These are phyloP conservation scores for Clinocottus analis DNA, from an alignment of 2,113 vertebrate genomes.

Conservation along the genomic window DNA sequence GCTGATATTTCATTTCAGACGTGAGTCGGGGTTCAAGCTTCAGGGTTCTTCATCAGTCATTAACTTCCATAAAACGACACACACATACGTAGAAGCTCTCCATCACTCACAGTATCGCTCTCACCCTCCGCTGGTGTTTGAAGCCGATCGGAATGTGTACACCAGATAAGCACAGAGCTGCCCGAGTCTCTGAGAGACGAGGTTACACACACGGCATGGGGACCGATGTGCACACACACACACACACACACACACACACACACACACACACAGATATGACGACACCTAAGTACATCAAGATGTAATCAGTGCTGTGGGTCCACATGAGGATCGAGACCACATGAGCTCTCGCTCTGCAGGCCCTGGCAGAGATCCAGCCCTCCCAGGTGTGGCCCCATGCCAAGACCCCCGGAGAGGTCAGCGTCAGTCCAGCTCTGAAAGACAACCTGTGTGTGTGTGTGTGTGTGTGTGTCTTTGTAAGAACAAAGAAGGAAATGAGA, in stretches of 20 bases:
- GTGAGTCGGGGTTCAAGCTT: neutral
- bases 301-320: conserved; percentile 51
- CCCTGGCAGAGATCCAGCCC: conserved; percentile 23
- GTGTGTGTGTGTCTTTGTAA: neutral
- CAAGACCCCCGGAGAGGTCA: conserved; percentile 49
- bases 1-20: neutral
- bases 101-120: conserved; percentile 11
- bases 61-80: neutral
- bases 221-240: neutral
- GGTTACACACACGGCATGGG: conserved; percentile 44
- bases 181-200: conserved; percentile 26
- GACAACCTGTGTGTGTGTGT: conserved; percentile 2
- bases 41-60: neutral
- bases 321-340: conserved; percentile 23
- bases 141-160: conserved; percentile 62
- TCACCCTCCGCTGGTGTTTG: conserved; percentile 23
- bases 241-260: conserved; percentile 34
- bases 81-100: neutral
- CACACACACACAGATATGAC: conserved; percentile 53
- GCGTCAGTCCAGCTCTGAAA: conserved; percentile 26
- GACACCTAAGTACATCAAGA: conserved; percentile 69
- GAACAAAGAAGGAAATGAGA: neutral
- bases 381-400: conserved; percentile 56
- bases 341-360: neutral
- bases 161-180: conserved; percentile 62